Base-by-base conservation (phyloP, 2,888 invertebrate species). In the Hyalella azteca region DNA sequence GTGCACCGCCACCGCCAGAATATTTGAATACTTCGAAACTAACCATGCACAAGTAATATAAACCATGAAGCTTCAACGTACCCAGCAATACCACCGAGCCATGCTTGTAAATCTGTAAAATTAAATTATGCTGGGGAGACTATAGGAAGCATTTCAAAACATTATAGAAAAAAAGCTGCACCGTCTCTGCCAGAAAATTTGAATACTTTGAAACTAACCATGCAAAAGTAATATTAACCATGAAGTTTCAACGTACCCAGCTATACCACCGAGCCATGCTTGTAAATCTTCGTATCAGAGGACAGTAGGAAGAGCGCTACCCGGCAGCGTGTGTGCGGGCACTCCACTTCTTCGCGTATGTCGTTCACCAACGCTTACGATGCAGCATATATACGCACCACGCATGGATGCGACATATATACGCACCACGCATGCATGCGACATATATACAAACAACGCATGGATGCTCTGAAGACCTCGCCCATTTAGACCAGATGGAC, bases 331-430 rank as follows among this genome's bases (percentile, higher is more conserved):
- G 15, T 39, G 9, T n/a, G 13, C 66, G 39, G 66, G 66, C 66
- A 66, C 66, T 66, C 66, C 29, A 66, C 66, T 66, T 66, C 66
- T 66, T 66, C 66, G 32, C 66, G 32, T 66, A 36, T 66, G 66
- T 66, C 19, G 22, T 2, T 36, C 36, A 36, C 1, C 11, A 66
- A 36, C 36, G 2, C n/a, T n/a, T n/a, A 11, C 29, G 66, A 66
- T 66, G 66, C 32, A 36, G 36, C 66, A 66, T 66, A 66, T 66
- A 66, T 66, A 66, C 13, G 32, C 36, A 7, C 19, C 36, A 32
- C 36, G 39, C 66, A 66, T 36, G 66, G 66, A 66, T 66, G 36
- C 7, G 54, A n/a, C 66, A 66, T 66, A 66, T 66, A 66, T 66
- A 66, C 13, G 32, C 36, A 7, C 19, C 36, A 32, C 36, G 39